Evolutionary conservation across 1,140 invertebrate species (phyloP), one percentile per base, ranked within the genome.

Genomic region (Cydia fagiglandana): DNA sequence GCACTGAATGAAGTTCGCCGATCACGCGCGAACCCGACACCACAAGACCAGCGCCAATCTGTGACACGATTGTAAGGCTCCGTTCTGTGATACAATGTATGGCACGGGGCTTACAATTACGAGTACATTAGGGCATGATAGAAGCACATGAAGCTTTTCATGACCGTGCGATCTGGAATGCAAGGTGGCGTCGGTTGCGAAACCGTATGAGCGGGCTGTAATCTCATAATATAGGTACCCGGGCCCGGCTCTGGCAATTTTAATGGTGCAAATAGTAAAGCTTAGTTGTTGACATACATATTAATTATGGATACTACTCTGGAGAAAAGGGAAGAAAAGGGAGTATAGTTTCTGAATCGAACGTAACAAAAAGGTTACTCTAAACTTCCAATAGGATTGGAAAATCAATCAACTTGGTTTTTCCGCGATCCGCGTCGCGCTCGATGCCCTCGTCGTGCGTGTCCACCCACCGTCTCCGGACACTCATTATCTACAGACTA

Each of bases 1-100:
- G n/a, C 30, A 50, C 13, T 24, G 56, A 61, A 61, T 61, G 56
- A 61, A 61, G n/a, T 61, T 61, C 2, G 20, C 56, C 56, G 56
- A 61, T 61, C 56, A 61, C 56, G 56, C 20, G 56, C 56, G 45
- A 47, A 61, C 56, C 50, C 50, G 17, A n/a, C 50, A 17, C 50
- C 17, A n/a, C 50, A 17, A 53, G 50, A n/a, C 50, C 6, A 53
- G 6, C 12, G 15, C 45, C 45, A 47, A 15, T 47, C 45, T 47
- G 45, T 47, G 45, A 41, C 38, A 41, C 38, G 38, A 41, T 41
- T 41, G 38, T n/a, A 50, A 50, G n/a, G 2, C 53, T 56, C 53
- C 45, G 45, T 7, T 56, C 15, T 13, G 53, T 17, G 15, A 56
- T 24, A 61, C 20, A 61, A 61, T 61, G n/a, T 24, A 3, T 24